Percentiles rank a stretch among this genome's conserved stretches.
Evolutionary conservation across 2,888 invertebrate genomes (phyloP).

Genomic region (Heterodera filipjevi): DNA sequence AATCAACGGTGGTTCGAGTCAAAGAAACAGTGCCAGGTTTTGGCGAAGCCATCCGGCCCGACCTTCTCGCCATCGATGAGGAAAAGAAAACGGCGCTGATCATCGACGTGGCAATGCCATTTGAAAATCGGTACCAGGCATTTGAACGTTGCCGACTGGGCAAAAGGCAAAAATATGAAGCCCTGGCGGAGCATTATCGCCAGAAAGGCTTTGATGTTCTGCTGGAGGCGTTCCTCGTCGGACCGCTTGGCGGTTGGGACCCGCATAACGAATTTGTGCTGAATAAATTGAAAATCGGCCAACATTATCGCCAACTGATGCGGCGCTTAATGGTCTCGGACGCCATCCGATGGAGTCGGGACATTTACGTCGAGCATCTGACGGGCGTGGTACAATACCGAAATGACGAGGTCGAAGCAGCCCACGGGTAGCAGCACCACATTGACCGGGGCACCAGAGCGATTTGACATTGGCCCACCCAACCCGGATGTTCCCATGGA

Average conservation of each 20-base stretch:
- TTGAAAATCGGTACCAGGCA: constrained; percentile 15
- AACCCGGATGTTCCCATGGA: not conserved
- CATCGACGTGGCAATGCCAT: constrained; percentile 22
- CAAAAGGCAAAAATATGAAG: constrained; percentile 48
- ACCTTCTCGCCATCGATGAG: constrained; percentile 13
- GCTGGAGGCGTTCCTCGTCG: constrained; percentile 59
- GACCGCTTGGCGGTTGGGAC: constrained; percentile 64
- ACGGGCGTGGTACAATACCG: constrained; percentile 53
- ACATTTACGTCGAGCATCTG: constrained; percentile 64
- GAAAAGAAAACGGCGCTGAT: constrained; percentile 15
- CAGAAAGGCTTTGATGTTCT: constrained; percentile 62
- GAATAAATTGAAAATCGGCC: constrained; percentile 34
- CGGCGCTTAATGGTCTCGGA: constrained; percentile 10
- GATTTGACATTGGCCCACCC: not conserved
- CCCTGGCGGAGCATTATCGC: constrained; percentile 65
- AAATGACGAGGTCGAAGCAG: not conserved
- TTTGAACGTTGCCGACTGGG: constrained; percentile 1
- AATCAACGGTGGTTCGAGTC: not conserved
- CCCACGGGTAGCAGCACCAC: too few species aligned
- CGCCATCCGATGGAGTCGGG: constrained; percentile 58
- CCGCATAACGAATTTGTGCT: constrained; percentile 54
- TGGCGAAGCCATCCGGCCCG: constrained; percentile 52
- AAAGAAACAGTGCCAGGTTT: constrained; percentile 38
- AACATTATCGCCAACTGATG: constrained; percentile 51
- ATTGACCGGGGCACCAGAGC: not conserved